Evolutionary conservation across 2,888 invertebrate species (phyloP), one percentile per base, ranked within the genome.

Genomic region (Nemotelus nigrinus): DNA sequence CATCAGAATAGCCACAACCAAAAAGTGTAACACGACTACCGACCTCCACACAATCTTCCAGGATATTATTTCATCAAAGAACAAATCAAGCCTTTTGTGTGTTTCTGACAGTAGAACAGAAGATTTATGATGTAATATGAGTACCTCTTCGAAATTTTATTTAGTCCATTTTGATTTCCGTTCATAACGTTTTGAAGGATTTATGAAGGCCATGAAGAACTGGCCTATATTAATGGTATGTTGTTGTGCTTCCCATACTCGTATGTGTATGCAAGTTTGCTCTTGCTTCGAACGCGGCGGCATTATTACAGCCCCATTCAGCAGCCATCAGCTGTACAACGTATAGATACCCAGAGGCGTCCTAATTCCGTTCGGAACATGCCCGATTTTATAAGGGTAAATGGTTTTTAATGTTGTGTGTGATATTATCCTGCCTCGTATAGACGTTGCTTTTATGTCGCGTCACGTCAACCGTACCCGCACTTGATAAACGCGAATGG

Each of bases 111-210:
- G 74, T 47, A 10, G 63, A 74, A 74, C 74, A 74, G 39, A 60
- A 74, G 63, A 74, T 63, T 74, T 74, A 74, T 74, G 74, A 74
- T 60, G 74, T 48, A 74, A 74, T 74, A 74, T 74, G 74, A 74
- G 74, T 63, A 74, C 63, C n/a, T 43, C 63, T 44, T 43, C 44
- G 55, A 41, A 10, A 25, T 48, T 60, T 74, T 25, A 58, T 63
- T 63, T 47, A 63, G 41, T 60, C 41, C 50, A 74, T 60, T 74
- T 74, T 48, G 47, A 48, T 74, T 74, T 74, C 63, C 74, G 63
- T 74, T 71, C 57, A 41, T 44, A 57, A 55, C 45, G 25, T 48
- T 47, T 45, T 60, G 58, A 60, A 48, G 58, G 41, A 74, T 74
- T 60, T 60, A 50, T 5, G 60, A 63, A 74, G 39, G 41, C 55